Conservation (phyloP, 2,113 vertebrate species). For the Apodemus speciosus region DNA sequence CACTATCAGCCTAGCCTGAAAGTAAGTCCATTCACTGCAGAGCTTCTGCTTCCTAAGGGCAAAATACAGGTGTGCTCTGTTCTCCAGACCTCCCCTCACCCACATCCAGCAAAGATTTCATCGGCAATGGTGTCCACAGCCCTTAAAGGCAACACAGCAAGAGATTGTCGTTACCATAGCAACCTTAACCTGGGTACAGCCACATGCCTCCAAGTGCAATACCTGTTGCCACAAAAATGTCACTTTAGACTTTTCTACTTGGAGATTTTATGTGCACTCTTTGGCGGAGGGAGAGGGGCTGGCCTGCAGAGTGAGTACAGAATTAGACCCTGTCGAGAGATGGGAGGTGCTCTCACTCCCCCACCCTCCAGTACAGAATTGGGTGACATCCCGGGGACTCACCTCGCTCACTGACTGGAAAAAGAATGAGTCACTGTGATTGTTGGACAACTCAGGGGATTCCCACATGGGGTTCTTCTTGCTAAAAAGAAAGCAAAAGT, state of each 20-base stretch:
- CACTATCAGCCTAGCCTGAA: background rate
- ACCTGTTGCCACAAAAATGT: background rate
- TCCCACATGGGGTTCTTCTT: constrained; percentile 52
- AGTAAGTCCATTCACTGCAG: background rate
- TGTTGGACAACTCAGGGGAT: background rate
- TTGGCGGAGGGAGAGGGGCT: too few relatives aligned
- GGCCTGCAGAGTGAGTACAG: background rate
- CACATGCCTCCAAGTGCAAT: background rate
- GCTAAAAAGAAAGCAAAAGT: constrained; percentile 70
- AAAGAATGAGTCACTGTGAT: constrained; percentile 50
- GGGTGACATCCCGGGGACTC: background rate
- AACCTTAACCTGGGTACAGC: too few relatives aligned
- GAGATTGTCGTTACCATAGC: background rate
- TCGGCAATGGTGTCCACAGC: background rate
- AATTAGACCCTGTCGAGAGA: background rate
- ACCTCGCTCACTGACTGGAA: background rate
- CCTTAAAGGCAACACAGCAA: background rate
- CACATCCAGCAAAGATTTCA: background rate
- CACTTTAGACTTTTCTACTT: background rate
- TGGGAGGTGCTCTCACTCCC: accelerated
- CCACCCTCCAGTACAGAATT: background rate
- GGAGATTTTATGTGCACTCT: background rate
- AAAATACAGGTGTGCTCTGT: background rate
- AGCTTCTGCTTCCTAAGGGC: background rate
- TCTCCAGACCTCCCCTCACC: background rate